These are phyloP conservation scores for Sweltsa coloradensis DNA, from an alignment of 1,140 invertebrate genomes.

Conservation along the genomic window DNA sequence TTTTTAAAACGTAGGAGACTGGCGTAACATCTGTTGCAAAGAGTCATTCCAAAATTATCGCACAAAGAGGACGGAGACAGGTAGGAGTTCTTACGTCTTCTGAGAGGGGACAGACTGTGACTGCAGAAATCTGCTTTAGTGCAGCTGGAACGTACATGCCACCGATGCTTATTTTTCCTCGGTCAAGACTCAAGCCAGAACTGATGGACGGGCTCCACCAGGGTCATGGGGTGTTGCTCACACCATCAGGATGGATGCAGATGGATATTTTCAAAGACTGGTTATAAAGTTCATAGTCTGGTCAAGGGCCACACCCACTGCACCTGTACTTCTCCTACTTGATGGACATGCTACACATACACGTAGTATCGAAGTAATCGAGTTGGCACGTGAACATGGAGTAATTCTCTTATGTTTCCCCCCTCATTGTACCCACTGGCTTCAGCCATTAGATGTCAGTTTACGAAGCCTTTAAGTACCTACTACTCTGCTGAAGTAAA, in stretches of 20 bases:
- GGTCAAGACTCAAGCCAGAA: conserved; percentile 17
- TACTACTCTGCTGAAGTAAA: no score
- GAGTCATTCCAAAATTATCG: no score
- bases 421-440: conserved; percentile 25
- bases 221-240: conserved; percentile 18
- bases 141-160: conserved; percentile 23
- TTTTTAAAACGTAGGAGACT: conserved; percentile 21
- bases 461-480: no score
- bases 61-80: no score
- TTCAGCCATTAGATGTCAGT: conserved; percentile 33
- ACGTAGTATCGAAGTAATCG: conserved; percentile 26
- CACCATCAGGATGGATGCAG: conserved; percentile 25
- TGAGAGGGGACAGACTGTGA: conserved; percentile 24
- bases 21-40: no score
- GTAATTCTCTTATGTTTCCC: conserved; percentile 21
- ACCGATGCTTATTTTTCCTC: conserved; percentile 25
- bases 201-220: conserved; percentile 18
- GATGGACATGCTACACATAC: conserved; percentile 29
- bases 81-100: no score
- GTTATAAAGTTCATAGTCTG: no score
- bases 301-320: no score
- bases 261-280: no score
- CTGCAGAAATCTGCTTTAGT: conserved; percentile 24
- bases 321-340: conserved; percentile 25
- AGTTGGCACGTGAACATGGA: conserved; percentile 17